Conservation (phyloP, 2,797 vertebrate species). For the Oceanodroma leucorhoa region DNA sequence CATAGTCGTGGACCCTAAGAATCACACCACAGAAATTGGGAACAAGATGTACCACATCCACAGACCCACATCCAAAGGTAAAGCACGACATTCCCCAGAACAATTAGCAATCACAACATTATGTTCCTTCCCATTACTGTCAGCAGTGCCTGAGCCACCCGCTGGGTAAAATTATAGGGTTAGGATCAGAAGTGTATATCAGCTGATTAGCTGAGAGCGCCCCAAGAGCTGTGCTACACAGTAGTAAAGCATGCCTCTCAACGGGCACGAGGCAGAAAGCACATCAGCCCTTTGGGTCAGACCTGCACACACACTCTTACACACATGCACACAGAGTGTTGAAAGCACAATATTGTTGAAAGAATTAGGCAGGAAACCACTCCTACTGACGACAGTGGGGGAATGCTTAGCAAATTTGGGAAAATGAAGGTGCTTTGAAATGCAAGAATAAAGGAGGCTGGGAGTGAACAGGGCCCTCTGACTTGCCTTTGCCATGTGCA, state of each 20-base stretch:
- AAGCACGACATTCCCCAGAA: neutral
- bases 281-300: neutral
- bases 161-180: conserved; percentile 29
- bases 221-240: neutral
- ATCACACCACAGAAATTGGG: neutral
- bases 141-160: conserved; percentile 19
- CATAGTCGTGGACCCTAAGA: neutral
- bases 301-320: neutral
- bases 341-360: neutral
- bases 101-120: conserved; percentile 27
- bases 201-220: conserved; percentile 30
- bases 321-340: accelerated
- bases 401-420: neutral
- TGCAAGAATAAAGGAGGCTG: neutral
- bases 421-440: neutral
- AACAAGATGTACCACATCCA: neutral
- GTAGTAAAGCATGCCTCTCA: neutral
- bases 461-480: accelerated
- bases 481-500: neutral
- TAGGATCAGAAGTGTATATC: neutral
- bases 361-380: neutral
- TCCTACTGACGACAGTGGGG: accelerated
- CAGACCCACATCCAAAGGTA: neutral
- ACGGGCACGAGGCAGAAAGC: neutral
- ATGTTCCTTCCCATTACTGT: neutral